phyloP scores from a whole-genome alignment of 2,797 vertebrate genomes.

The Protonibea diacanthus region DNA sequence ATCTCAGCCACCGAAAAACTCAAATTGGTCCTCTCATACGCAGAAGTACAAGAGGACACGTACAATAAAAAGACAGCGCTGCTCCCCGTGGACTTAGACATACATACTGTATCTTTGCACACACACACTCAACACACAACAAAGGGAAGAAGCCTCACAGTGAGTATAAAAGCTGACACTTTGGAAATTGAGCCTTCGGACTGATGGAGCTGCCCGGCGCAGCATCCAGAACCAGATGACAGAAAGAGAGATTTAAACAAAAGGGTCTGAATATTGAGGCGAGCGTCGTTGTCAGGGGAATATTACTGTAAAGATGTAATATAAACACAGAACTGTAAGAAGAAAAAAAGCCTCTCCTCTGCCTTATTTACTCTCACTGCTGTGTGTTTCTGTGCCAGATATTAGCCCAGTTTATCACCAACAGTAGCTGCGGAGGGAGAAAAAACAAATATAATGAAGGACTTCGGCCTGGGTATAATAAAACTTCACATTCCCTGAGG shows the following conservation, averaged over 20 bases:
- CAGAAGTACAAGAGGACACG: not conserved
- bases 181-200: constrained; percentile 74
- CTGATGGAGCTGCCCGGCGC: constrained; percentile 59
- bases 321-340: constrained; percentile 43
- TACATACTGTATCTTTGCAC: constrained; percentile 8
- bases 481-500: constrained; percentile 61
- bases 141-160: constrained; percentile 47
- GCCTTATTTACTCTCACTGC: constrained; percentile 36
- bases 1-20: not conserved
- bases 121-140: constrained; percentile 38
- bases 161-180: constrained; percentile 70
- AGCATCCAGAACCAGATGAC: constrained; percentile 53
- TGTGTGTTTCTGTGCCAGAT: constrained; percentile 33
- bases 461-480: constrained; percentile 52
- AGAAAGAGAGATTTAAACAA: constrained; percentile 50
- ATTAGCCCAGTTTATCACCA: constrained; percentile 60
- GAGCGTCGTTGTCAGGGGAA: constrained; percentile 38
- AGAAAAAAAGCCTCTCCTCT: constrained; percentile 8
- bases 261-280: constrained; percentile 34
- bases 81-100: constrained; percentile 25
- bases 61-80: constrained; percentile 8
- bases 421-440: constrained; percentile 11
- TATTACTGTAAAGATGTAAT: constrained; percentile 65
- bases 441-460: constrained; percentile 57
- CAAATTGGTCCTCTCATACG: constrained; percentile 16